Conservation (phyloP, 2,113 vertebrate genomes). For the Cromileptes altivelis region DNA sequence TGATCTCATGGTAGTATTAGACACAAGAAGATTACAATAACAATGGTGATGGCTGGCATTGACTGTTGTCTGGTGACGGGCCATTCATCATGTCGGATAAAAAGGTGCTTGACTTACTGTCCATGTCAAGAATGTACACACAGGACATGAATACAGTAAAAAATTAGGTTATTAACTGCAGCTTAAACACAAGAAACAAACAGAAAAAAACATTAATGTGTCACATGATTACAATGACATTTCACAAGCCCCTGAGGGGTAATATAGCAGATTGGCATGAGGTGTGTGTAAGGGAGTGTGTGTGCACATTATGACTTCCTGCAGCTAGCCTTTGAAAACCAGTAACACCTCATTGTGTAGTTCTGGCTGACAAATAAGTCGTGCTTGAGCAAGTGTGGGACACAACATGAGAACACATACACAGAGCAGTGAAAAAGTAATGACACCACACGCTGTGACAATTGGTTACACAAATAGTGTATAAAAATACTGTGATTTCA, state of each 20-base stretch:
- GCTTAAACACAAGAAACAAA: slow-evolving; percentile 31
- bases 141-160: background rate
- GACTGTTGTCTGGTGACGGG: slow-evolving; percentile 8
- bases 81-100: slow-evolving; percentile 31
- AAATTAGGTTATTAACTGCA: slow-evolving; percentile 23
- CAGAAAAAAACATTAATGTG: slow-evolving; percentile 32
- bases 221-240: slow-evolving; percentile 54
- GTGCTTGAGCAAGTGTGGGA: slow-evolving; percentile 48
- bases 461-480: slow-evolving; percentile 11
- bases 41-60: slow-evolving; percentile 8
- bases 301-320: slow-evolving; percentile 72
- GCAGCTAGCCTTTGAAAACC: slow-evolving; percentile 71
- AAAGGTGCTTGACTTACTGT: slow-evolving; percentile 1
- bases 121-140: slow-evolving; percentile 2
- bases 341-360: slow-evolving; percentile 77
- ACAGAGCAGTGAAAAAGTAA: slow-evolving; percentile 58
- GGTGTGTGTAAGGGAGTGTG: slow-evolving; percentile 46
- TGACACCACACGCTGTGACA: slow-evolving; percentile 55
- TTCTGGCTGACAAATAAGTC: slow-evolving; percentile 62
- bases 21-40: slow-evolving; percentile 22
- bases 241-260: slow-evolving; percentile 42
- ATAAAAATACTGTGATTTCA: slow-evolving; percentile 11
- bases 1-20: slow-evolving; percentile 15
- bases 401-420: slow-evolving; percentile 36
- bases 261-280: slow-evolving; percentile 43